A percentile compares a stretch with the other conserved stretches of the same genome.
These are phyloP conservation scores for Aurelia coerulea DNA, from an alignment of 30 jellyfish, hydroid and myxozoan genomes.

Conservation along the genomic window DNA sequence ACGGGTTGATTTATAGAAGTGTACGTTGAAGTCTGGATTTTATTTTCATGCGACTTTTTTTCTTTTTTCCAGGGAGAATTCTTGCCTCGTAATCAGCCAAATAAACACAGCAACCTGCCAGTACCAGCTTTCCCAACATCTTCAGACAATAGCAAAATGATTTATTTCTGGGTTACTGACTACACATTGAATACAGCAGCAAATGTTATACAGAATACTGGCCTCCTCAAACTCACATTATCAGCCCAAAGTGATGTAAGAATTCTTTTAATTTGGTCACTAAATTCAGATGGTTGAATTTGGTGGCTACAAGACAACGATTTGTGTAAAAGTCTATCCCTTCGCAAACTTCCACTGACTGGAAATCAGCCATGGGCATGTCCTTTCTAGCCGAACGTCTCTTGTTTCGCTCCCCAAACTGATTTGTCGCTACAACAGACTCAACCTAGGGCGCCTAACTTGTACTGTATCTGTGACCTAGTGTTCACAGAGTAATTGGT, in stretches of 20 bases:
- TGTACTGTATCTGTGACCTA: too few species aligned
- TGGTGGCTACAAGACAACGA: too few species aligned
- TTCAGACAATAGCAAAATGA: conserved; percentile 35
- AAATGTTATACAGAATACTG: conserved; percentile 39
- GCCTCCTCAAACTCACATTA: neutral
- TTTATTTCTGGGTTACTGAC: conserved; percentile 63
- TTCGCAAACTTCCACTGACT: too few species aligned
- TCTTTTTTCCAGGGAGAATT: conserved; percentile 51
- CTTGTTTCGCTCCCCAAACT: too few species aligned
- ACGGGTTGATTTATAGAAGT: too few species aligned
- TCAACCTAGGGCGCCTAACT: too few species aligned
- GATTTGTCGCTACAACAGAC: too few species aligned
- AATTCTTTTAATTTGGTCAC: neutral
- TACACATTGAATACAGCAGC: conserved; percentile 63
- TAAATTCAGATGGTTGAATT: neutral
- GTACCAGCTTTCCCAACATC: conserved; percentile 36
- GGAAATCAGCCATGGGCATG: too few species aligned
- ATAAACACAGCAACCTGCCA: conserved; percentile 1
- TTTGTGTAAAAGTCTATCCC: too few species aligned
- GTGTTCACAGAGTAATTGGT: too few species aligned
- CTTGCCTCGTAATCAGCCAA: neutral
- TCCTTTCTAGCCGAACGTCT: too few species aligned
- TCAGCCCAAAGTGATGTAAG: conserved; percentile 10
- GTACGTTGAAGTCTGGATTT: too few species aligned
- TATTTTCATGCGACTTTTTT: neutral